Percentiles rank a stretch among this genome's conserved stretches.
Conservation (phyloP, 2,113 vertebrate genomes). For the Tenebrosternarchus preto region DNA sequence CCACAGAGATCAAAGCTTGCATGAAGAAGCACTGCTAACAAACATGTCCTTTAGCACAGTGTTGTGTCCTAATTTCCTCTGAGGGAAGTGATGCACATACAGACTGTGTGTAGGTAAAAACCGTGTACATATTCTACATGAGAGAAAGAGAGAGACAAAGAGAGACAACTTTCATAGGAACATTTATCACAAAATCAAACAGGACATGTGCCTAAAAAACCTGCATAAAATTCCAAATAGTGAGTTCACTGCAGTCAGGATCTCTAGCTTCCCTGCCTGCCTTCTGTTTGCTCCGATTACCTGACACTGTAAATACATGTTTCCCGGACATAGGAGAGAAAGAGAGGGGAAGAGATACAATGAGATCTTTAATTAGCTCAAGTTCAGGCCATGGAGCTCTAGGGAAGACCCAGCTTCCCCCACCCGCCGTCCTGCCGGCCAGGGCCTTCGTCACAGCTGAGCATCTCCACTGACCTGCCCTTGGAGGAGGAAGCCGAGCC, state of each 20-base stretch:
- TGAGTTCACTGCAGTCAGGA: constrained; percentile 18
- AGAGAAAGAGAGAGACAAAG: background rate
- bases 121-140: background rate
- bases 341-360: constrained; percentile 61
- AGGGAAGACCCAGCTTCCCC: constrained; percentile 14
- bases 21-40: background rate
- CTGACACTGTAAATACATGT: constrained; percentile 50
- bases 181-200: constrained; percentile 17
- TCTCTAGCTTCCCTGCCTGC: constrained; percentile 23
- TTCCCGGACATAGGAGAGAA: constrained; percentile 45
- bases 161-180: background rate
- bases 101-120: background rate
- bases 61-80: too few relatives aligned
- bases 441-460: background rate
- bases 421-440: background rate
- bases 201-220: background rate
- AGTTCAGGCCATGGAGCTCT: constrained; percentile 34
- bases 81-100: background rate
- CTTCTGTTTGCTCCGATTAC: constrained; percentile 49
- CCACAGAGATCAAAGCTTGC: background rate
- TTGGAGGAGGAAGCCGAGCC: background rate
- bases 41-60: background rate
- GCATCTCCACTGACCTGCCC: background rate
- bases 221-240: constrained; percentile 17
- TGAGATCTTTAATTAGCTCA: constrained; percentile 62